Base-by-base conservation (phyloP, 2,888 invertebrate genomes). In the Uropetala carovei region DNA sequence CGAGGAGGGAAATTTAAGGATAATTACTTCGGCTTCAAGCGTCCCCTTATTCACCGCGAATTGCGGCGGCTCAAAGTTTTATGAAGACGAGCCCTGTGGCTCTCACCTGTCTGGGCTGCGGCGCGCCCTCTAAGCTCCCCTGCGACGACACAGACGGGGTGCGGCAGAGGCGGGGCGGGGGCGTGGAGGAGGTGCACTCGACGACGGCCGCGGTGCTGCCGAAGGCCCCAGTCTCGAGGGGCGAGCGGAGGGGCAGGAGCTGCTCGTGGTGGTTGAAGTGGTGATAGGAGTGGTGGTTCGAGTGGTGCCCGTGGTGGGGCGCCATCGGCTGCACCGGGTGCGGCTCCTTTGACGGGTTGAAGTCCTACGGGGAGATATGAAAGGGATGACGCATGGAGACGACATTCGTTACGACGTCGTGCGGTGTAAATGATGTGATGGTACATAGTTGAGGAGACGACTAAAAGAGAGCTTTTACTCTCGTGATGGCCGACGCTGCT, bases 141-240 rank as follows among this genome's bases (percentile, higher is more conserved):
- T 98, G 98, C 92, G 98, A 98, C 18, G 97, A 97, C 93, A 98
- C 97, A 59, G 98, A 98, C 58, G 98, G 97, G 0, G 98, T 98
- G 93, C 98, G 96, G 93, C 97, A 97, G 56, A 98, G 96, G 64
- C 97, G 96, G 5, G 97, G 97, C 92, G 94, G 95, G 93, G 94
- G 93, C 18, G 94, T 94, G 92, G 95, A 95, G 92, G 95, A 95
- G 91, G 97, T 96, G 94, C 68, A 68, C 59, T 89, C 89, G 27
- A 89, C 89, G 1, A 89, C 89, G 18, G 89, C 89, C 60, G 89
- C 64, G 11, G 89, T 89, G 89, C 89, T 89, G 0, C 89, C 89
- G 43, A 96, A 96, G 92, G 96, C 96, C 93, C 96, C 96, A 92
- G 96, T 96, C 95, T 98, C 97, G 93, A 98, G 97, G 4, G 95